A percentile compares a stretch with the other conserved stretches of the same genome.
These are phyloP conservation scores for Amia ocellicauda DNA, from an alignment of 2,113 vertebrate genomes.

Conservation along the genomic window DNA sequence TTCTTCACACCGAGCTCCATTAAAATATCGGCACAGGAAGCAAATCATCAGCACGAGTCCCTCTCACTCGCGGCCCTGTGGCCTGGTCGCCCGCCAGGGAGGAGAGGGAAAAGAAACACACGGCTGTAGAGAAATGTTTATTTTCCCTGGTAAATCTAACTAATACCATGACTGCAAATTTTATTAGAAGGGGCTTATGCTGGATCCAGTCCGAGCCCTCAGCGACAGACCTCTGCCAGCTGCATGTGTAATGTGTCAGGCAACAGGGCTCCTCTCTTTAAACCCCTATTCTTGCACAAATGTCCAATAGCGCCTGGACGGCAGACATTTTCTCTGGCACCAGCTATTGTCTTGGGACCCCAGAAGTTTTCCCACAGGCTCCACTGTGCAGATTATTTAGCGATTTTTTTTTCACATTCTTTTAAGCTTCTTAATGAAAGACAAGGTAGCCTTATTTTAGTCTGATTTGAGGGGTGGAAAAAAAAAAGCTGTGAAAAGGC, in stretches of 20 bases:
- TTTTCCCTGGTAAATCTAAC: conserved; percentile 53
- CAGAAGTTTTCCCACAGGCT: conserved; percentile 45
- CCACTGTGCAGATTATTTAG: conserved; percentile 50
- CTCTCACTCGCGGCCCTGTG: conserved; percentile 14
- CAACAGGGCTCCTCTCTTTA: conserved; percentile 29
- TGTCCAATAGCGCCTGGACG: conserved; percentile 52
- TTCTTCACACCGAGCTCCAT: neutral
- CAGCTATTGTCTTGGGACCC: conserved; percentile 60
- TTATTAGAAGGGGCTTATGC: conserved; percentile 44
- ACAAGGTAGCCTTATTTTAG: conserved; percentile 57
- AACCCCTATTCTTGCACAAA: conserved; percentile 41
- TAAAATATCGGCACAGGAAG: neutral
- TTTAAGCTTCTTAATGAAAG: conserved; percentile 61
- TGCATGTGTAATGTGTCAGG: conserved; percentile 31
- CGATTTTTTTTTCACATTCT: conserved; percentile 34
- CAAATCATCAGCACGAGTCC: neutral
- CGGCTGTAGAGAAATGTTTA: conserved; percentile 42
- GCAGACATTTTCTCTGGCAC: conserved; percentile 73
- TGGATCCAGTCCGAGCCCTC: conserved; percentile 39
- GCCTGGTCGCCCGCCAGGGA: conserved; percentile 30
- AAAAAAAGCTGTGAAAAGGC: conserved; percentile 13
- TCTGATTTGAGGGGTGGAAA: conserved; percentile 45
- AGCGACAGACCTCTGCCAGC: conserved; percentile 40
- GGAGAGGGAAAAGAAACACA: conserved; percentile 12
- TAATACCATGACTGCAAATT: conserved; percentile 55